phyloP scores from a whole-genome alignment of 2,113 vertebrate species.

The Psittacara wagleri region DNA sequence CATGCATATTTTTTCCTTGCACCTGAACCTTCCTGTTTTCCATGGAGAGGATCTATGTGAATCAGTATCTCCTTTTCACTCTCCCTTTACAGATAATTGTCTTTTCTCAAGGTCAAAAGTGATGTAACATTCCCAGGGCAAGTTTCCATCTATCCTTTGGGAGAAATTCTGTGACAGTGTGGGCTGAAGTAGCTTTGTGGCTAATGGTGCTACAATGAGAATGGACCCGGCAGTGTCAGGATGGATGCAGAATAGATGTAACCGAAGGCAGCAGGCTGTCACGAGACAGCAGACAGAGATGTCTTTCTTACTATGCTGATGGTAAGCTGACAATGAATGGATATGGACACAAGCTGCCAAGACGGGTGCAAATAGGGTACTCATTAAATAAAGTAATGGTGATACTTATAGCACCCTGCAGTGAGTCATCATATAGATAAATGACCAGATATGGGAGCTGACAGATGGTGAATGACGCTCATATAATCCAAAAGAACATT shows the following conservation, averaged over 20 bases:
- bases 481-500: conserved; percentile 59
- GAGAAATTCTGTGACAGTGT: accelerated
- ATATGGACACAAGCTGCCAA: neutral
- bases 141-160: neutral
- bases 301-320: neutral
- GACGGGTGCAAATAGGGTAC: neutral
- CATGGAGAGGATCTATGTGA: neutral
- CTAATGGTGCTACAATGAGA: neutral
- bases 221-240: accelerated
- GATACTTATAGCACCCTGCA: conserved; percentile 39
- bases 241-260: neutral
- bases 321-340: conserved; percentile 8
- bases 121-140: neutral
- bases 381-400: conserved; percentile 60
- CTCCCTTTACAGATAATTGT: neutral
- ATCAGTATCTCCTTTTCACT: neutral
- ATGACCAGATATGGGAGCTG: conserved; percentile 12
- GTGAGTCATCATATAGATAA: conserved; percentile 52
- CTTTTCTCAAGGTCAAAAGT: neutral
- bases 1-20: neutral
- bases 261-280: neutral
- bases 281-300: neutral
- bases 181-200: neutral
- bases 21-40: neutral
- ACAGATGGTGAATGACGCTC: conserved; percentile 56